Evolutionary conservation across 2,888 invertebrate genomes (phyloP), one percentile per base, ranked within the genome.

Genomic region (Fragum whitleyi): DNA sequence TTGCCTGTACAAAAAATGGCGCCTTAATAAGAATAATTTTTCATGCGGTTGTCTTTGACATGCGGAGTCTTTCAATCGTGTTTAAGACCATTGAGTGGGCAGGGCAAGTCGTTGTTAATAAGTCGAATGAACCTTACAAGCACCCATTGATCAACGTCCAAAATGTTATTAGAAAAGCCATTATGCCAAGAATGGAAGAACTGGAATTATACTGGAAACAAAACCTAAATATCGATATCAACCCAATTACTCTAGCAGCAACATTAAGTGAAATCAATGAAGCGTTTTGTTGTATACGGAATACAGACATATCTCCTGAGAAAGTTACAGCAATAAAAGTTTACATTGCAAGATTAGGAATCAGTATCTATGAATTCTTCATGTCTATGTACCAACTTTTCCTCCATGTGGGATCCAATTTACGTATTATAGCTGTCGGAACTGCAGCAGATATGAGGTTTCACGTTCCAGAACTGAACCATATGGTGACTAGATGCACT

Each of bases 361-460:
- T 77, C 2, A 74, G 74, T 7, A 32, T 77, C 1, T 81, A 77
- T 36, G 42, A 81, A 26, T 81, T 77, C 21, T 28, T 81, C 5
- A 70, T 81, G 32, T 65, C 81, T 7, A 23, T 77, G 28, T 81
- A 81, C 32, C 70, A 71, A 53, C 65, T 57, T 19, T 29, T 59
- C 3, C 62, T 81, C 0, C 55, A 74, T 36, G n/a, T 71, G 6
- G 67, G 59, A 51, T 74, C 76, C 19, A 51, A 67, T 0, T 36
- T 19, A 28, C 39, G 67, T 14, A 57, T 70, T n/a, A 73, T 82
- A 23, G 72, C 78, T 19, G 36, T 82, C 21, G 73, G 75, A 21
- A 79, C 82, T 23, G 75, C 73, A 28, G 73, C 73, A 19, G 78
- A 79, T 42, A 68, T 82, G 78, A 78, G 82, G 65, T 69, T 70